Evolutionary conservation across 2,888 invertebrate species (phyloP), one percentile per base, ranked within the genome.

Genomic region (Phengaris arion): DNA sequence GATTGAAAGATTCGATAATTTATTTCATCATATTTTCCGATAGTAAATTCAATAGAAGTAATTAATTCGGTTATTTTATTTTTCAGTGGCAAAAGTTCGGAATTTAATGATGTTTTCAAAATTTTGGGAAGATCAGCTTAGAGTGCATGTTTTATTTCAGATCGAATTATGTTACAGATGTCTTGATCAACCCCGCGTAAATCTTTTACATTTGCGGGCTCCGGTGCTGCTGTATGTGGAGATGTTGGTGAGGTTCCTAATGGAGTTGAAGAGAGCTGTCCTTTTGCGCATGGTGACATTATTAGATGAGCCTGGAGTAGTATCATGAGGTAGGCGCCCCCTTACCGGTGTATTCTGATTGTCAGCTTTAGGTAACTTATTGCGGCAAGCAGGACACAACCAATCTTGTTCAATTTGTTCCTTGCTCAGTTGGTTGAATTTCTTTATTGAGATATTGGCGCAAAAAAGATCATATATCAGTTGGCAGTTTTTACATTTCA

Each of bases 271-370:
- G 13, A 55, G n/a, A 55, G 6, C n/a, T 7, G 13, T n/a, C 55
- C 1, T 55, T 55, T 55, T 55, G 7, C 55, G 55, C 55, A n/a
- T 55, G n/a, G 55, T 55, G n/a, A 64, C 22, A 22, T 64, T 64
- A 15, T 64, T 15, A 15, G 64, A 6, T 7, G 64, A n/a, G 8
- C 15, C 8, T 4, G 64, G 64, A 7, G 64, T n/a, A 8, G 22
- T 2, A 15, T 64, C 64, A 15, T 7, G 8, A n/a, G 22, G 15
- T 22, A 22, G 4, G 2, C n/a, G 64, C 3, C 15, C 8, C 35
- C 59, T 70, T 15, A 78, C 74, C 5, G 78, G 78, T 12, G 77
- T 78, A 57, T 78, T 77, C 0, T 76, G 57, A 48, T 78, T 78
- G n/a, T 75, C 77, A 15, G 76, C 57, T 57, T 76, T 77, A 6